phyloP scores from a whole-genome alignment of 2,113 vertebrate species.

The Labeo catla region DNA sequence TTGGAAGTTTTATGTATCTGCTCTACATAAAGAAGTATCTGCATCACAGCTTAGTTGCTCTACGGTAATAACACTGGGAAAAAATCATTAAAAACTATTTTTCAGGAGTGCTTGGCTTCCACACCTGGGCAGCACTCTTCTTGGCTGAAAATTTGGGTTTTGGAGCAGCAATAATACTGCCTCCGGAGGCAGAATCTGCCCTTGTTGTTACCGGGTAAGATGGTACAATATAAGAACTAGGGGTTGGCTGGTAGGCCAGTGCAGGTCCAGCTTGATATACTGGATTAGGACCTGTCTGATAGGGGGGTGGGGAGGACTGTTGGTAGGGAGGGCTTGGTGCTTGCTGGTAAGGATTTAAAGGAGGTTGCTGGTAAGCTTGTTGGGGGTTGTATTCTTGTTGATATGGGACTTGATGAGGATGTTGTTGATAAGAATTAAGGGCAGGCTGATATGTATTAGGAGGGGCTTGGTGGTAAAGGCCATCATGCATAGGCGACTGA shows the following conservation, averaged over 20 bases:
- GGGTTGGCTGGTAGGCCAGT: conserved; percentile 70
- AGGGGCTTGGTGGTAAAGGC: conserved; percentile 73
- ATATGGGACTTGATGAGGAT: conserved; percentile 49
- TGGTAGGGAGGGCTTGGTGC: conserved; percentile 66
- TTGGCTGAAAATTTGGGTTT: conserved; percentile 96
- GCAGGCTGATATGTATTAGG: conserved; percentile 65
- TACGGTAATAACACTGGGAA: neutral
- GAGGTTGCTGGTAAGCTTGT: conserved; percentile 67
- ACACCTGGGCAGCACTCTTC: conserved; percentile 92
- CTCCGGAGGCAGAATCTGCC: conserved; percentile 74
- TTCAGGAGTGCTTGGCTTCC: conserved; percentile 85
- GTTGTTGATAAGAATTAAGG: conserved; percentile 50
- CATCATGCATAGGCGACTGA: conserved; percentile 73
- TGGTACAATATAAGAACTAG: conserved; percentile 68
- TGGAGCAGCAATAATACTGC: conserved; percentile 80
- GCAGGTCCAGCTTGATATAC: conserved; percentile 62
- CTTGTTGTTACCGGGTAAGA: conserved; percentile 79
- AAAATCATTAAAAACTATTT: conserved; percentile 73
- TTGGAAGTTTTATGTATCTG: conserved; percentile 30
- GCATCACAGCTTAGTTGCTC: neutral
- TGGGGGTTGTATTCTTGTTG: conserved; percentile 68
- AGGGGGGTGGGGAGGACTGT: conserved; percentile 61
- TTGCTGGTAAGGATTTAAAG: conserved; percentile 59
- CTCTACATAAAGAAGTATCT: conserved; percentile 8
- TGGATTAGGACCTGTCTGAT: conserved; percentile 58